A percentile compares a stretch with the other conserved stretches of the same genome.
Conservation (phyloP, 2,797 vertebrate genomes). For the Diglossa cyanea region DNA sequence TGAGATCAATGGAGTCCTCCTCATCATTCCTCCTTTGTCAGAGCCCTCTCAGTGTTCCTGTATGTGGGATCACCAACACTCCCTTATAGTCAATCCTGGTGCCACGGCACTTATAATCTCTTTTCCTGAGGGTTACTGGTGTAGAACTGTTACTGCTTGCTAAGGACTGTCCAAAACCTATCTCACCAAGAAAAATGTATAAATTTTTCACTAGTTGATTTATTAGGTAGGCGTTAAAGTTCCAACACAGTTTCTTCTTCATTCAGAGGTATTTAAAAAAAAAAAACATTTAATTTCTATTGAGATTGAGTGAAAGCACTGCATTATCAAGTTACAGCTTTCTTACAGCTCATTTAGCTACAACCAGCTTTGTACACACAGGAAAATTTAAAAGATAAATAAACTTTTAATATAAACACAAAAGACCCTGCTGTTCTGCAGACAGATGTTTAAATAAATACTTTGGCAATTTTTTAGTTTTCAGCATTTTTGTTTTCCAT, state of each 20-base stretch:
- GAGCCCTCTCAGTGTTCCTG: too few relatives aligned
- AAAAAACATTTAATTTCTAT: background rate
- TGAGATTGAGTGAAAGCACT: background rate
- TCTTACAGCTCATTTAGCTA: background rate
- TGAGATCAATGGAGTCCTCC: too few relatives aligned
- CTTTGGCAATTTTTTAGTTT: background rate
- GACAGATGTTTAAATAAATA: background rate
- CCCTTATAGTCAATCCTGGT: background rate
- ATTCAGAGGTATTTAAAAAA: background rate
- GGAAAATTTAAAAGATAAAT: background rate
- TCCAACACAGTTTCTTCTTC: background rate
- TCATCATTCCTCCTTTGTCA: too few relatives aligned
- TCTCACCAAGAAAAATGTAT: background rate
- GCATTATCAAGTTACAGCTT: background rate
- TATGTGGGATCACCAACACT: background rate
- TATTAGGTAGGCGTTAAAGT: background rate
- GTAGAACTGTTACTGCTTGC: background rate
- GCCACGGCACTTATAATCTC: fast-evolving
- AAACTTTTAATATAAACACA: background rate
- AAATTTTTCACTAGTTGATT: background rate
- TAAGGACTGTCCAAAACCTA: background rate
- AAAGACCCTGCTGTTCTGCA: background rate
- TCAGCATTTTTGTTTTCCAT: background rate
- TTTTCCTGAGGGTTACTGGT: background rate
- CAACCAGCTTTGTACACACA: background rate